Conservation (phyloP, 2,888 invertebrate genomes). For the Brenthis ino region DNA sequence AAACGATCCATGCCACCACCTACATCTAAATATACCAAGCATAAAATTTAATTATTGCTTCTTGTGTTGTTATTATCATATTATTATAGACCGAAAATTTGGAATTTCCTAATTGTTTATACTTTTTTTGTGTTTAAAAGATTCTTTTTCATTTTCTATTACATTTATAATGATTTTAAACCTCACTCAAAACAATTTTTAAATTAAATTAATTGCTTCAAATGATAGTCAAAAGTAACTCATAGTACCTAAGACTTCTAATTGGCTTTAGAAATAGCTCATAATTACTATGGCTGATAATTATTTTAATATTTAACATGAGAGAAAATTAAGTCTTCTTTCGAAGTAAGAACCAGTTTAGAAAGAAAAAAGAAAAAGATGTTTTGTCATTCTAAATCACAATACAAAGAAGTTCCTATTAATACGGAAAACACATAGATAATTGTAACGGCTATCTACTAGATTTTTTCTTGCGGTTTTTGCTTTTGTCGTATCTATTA, state of each 20-base stretch:
- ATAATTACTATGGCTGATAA: too few species aligned
- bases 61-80: slow-evolving; percentile 63
- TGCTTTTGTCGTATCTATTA: slow-evolving; percentile 40
- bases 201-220: too few species aligned
- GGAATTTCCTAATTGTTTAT: slow-evolving; percentile 10
- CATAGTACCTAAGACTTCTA: too few species aligned
- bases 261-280: too few species aligned
- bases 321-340: too few species aligned
- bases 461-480: slow-evolving; percentile 39
- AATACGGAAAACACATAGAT: slow-evolving; percentile 21
- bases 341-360: too few species aligned
- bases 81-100: slow-evolving; percentile 47
- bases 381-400: neutral
- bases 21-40: slow-evolving; percentile 54
- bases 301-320: too few species aligned
- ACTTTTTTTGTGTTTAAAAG: neutral
- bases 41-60: slow-evolving; percentile 66
- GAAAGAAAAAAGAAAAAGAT: too few species aligned
- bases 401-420: neutral
- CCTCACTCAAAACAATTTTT: too few species aligned
- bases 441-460: slow-evolving; percentile 10
- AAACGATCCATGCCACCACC: slow-evolving; percentile 58
- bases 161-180: too few species aligned
- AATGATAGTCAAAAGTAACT: too few species aligned
- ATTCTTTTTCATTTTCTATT: neutral